Conservation (phyloP, 1,140 invertebrate genomes). For the Papilio glaucus region DNA sequence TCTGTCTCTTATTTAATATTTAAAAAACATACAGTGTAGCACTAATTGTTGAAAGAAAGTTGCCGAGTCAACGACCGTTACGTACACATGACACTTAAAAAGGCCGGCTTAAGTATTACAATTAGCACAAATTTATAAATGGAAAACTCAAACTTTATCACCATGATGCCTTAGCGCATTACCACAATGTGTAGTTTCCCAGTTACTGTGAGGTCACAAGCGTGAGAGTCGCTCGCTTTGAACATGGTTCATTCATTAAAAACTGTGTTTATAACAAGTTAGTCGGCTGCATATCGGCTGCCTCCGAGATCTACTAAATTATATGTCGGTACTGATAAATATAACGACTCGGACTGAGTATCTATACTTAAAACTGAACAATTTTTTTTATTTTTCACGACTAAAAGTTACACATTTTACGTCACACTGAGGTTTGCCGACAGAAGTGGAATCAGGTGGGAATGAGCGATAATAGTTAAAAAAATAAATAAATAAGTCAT, state of each 20-base stretch:
- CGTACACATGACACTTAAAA: conserved; percentile 2
- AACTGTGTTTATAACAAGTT: conserved; percentile 55
- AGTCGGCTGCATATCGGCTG: conserved; percentile 40
- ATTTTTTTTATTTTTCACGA: too few species aligned
- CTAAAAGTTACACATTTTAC: too few species aligned
- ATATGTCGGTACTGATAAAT: not conserved
- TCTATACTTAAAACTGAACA: too few species aligned
- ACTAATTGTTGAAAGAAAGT: conserved; percentile 7
- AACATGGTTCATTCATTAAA: conserved; percentile 66
- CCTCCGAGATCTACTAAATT: conserved; percentile 20
- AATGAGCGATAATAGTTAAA: too few species aligned
- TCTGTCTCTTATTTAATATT: not conserved
- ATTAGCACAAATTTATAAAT: conserved; percentile 16
- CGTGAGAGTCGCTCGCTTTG: conserved; percentile 47
- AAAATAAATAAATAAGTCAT: too few species aligned
- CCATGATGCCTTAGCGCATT: not conserved
- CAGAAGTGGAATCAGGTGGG: too few species aligned
- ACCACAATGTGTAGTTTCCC: conserved; percentile 41
- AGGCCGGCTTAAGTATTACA: conserved; percentile 10
- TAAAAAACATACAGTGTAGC: not conserved
- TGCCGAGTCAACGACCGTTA: not conserved
- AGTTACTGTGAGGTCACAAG: conserved; percentile 53
- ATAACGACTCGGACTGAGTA: too few species aligned
- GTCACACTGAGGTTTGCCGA: too few species aligned
- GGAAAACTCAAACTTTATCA: not conserved